Percentiles rank a stretch among this genome's conserved stretches.
Conservation (phyloP, 1,140 invertebrate species). For the Cheumatopsyche charites region DNA sequence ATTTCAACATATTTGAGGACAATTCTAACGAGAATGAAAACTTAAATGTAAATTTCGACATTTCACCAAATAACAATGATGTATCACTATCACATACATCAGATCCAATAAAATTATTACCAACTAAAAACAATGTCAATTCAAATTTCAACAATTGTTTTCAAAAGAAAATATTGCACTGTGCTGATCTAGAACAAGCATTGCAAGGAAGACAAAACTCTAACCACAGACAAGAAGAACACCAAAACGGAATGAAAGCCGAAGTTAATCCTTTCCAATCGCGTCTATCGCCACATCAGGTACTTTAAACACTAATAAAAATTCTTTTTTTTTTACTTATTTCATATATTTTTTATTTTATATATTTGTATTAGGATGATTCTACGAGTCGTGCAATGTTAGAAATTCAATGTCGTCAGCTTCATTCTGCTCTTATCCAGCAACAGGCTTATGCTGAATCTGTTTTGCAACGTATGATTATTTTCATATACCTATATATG, state of each 20-base stretch:
- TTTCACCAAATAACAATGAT: not conserved
- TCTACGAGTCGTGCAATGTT: conserved; percentile 51
- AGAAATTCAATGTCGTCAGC: conserved; percentile 67
- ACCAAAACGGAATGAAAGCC: conserved; percentile 46
- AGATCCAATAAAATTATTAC: conserved; percentile 33
- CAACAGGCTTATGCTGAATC: conserved; percentile 70
- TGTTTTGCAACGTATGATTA: conserved; percentile 68
- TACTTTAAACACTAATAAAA: conserved; percentile 14
- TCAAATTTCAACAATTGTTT: conserved; percentile 6
- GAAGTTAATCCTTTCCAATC: conserved; percentile 28
- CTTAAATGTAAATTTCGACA: not conserved
- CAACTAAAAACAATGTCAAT: conserved; percentile 8
- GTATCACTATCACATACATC: conserved; percentile 55
- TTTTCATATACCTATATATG: not conserved
- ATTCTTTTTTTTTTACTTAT: not conserved
- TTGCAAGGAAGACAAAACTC: conserved; percentile 43
- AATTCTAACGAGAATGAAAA: conserved; percentile 12
- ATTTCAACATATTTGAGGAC: conserved; percentile 32
- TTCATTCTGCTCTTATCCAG: conserved; percentile 66
- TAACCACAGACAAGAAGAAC: conserved; percentile 51
- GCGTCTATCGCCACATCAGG: conserved; percentile 36
- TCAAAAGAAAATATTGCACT: conserved; percentile 47
- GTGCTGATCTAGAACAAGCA: conserved; percentile 46
- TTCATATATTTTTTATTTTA: conserved; percentile 15
- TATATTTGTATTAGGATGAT: conserved; percentile 25